Percentiles rank a stretch among this genome's conserved stretches.
Conservation (phyloP, 2,888 invertebrate species). For the Drosophila leonis region DNA sequence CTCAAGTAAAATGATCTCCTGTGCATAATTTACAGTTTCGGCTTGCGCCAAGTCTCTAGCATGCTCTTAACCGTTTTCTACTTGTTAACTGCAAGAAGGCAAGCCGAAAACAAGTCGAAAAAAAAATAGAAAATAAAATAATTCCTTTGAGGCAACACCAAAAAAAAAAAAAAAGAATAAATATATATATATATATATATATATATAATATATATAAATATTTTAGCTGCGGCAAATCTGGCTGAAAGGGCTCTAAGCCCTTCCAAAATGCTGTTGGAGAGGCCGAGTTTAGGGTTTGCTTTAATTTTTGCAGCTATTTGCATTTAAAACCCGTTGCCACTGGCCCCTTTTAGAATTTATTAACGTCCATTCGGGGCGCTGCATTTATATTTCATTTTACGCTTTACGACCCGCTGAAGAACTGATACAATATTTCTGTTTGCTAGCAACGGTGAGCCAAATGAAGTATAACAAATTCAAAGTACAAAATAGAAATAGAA, state of each 20-base stretch:
- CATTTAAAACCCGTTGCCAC: conserved; percentile 66
- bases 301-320: conserved; percentile 78
- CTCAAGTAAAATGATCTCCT: conserved; percentile 79
- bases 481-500: conserved; percentile 25
- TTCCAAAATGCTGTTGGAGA: conserved; percentile 45
- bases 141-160: conserved; percentile 71
- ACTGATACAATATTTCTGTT: conserved; percentile 79
- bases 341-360: conserved; percentile 69
- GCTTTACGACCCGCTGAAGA: conserved; percentile 66
- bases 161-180: conserved; percentile 16
- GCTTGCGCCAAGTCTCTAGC: conserved; percentile 76
- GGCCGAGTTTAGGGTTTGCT: conserved; percentile 31
- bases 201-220: conserved; percentile 58
- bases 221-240: conserved; percentile 72
- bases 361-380: conserved; percentile 47
- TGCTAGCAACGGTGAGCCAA: conserved; percentile 41
- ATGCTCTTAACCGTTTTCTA: conserved; percentile 78
- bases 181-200: conserved; percentile 3
- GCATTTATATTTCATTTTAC: conserved; percentile 76
- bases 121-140: conserved; percentile 43
- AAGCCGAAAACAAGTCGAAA: conserved; percentile 39
- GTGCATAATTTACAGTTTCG: conserved; percentile 82
- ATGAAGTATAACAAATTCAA: conserved; percentile 45
- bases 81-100: conserved; percentile 69
- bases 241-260: conserved; percentile 65